Base-by-base conservation (phyloP, 1,140 invertebrate genomes). In the Lasioglossum albipes region DNA sequence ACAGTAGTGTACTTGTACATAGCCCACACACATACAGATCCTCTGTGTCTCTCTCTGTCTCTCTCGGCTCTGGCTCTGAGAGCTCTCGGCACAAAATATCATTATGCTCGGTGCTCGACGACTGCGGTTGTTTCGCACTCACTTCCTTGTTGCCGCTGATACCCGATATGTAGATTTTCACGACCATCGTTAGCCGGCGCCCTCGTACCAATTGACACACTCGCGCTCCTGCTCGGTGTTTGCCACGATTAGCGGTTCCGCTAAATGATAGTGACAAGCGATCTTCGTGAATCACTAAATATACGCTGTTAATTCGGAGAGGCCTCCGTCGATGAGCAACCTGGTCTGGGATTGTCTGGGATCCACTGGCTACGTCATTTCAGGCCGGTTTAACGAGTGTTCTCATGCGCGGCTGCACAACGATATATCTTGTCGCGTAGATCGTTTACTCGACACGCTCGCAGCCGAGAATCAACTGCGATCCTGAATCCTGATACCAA, bases 71-170 rank as follows among this genome's bases (percentile, higher is more conserved):
- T n/a, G 66, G 61, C 62, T 45, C 42, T 75, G 4, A 10, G 4
- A 10, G 61, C 7, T 62, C 45, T 54, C 62, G 62, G 4, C 36
- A 72, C 41, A 57, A 79, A 66, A 74, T 79, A 75, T 75, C 52
- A 41, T 80, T 68, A 52, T 61, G 65, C 36, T 74, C 54, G 22
- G 61, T 62, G 59, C 52, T 70, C 57, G 27, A 1, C 57, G 27
- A 13, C 66, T 64, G 13, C 22, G 27, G 65, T 27, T 59, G 49
- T 75, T 69, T 87, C 67, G 68, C 78, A 94, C 92, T 95, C 93
- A 97, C 97, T 96, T 98, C 97, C 94, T 98, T 97, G 92, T 97
- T 97, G 82, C 97, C 97, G 89, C 97, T 97, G 94, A 97, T 97
- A 87, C 97, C 97, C 91, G 97, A 97, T 92, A 97, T 95, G 93